Conservation (phyloP, 2,113 vertebrate genomes). For the Anarrhichthys ocellatus region DNA sequence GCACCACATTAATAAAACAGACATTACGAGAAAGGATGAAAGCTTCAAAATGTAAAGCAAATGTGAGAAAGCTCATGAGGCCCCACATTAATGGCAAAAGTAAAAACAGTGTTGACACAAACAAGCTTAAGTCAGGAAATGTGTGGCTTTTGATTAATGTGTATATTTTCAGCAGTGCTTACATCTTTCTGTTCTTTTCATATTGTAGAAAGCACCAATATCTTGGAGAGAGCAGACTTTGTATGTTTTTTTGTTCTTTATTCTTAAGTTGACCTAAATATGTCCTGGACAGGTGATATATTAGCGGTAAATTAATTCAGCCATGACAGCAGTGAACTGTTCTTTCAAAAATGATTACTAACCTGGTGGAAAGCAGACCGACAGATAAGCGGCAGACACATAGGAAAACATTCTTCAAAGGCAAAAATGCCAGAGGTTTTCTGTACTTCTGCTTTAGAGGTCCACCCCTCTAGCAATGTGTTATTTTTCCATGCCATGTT, state of each 20-base stretch:
- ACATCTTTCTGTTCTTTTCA: background rate
- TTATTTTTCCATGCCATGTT: constrained; percentile 29
- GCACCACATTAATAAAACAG: constrained; percentile 52
- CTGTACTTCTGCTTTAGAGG: constrained; percentile 48
- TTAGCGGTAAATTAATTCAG: constrained; percentile 1
- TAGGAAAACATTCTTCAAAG: constrained; percentile 23
- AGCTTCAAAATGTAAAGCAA: background rate
- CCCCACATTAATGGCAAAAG: background rate
- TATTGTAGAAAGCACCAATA: background rate
- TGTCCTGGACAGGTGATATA: constrained; percentile 2
- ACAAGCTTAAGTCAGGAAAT: background rate
- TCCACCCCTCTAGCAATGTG: background rate
- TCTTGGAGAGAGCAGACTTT: constrained; percentile 18
- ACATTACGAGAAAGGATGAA: background rate
- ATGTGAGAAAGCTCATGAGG: background rate
- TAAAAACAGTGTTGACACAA: background rate
- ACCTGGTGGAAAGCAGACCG: constrained; percentile 11
- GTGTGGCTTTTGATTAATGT: background rate
- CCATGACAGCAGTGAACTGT: background rate
- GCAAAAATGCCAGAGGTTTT: constrained; percentile 47
- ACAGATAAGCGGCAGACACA: background rate
- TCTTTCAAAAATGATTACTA: background rate
- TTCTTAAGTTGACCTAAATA: constrained; percentile 8
- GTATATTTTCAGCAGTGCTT: background rate
- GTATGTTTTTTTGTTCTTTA: constrained; percentile 7